Evolutionary conservation across 2,888 invertebrate genomes (phyloP).

Genomic region (Enchytraeus crypticus): DNA sequence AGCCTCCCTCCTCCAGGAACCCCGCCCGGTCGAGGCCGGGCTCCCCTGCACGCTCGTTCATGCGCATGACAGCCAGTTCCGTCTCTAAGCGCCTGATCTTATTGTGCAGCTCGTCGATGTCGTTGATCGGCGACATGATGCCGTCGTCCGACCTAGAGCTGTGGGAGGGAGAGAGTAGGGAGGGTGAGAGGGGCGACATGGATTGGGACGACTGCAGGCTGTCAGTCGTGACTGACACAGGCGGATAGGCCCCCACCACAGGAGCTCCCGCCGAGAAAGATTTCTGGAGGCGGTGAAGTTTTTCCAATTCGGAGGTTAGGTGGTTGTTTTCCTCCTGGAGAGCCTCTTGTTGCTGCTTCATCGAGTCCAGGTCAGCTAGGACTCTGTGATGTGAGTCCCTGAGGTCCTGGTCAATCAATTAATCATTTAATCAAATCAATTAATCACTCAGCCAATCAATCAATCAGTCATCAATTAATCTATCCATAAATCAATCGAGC

Average conservation of each 20-base stretch:
- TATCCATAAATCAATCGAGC: too few species aligned
- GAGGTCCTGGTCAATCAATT: conserved; percentile 33
- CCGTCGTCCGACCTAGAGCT: conserved; percentile 15
- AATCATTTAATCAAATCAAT: too few species aligned
- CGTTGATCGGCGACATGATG: conserved; percentile 3
- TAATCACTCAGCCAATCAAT: too few species aligned
- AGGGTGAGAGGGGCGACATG: conserved; percentile 3
- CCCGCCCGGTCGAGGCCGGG: too few species aligned
- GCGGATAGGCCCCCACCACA: not conserved
- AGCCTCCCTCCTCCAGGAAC: not conserved
- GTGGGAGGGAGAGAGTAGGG: conserved; percentile 13
- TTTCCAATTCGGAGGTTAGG: not conserved
- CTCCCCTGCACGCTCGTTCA: too few species aligned
- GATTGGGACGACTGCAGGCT: not conserved
- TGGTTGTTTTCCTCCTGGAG: conserved; percentile 12
- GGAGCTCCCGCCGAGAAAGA: not conserved
- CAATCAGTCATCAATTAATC: too few species aligned
- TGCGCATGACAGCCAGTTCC: not conserved
- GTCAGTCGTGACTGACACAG: not conserved
- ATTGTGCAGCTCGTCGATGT: conserved; percentile 9
- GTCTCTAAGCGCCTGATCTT: conserved; percentile 5
- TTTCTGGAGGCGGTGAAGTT: not conserved
- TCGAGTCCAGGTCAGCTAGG: conserved; percentile 31
- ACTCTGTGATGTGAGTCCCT: conserved; percentile 35
- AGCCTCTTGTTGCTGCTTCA: conserved; percentile 22